Conservation (phyloP, 1,140 invertebrate genomes). For the Sminthurinus signatus region DNA sequence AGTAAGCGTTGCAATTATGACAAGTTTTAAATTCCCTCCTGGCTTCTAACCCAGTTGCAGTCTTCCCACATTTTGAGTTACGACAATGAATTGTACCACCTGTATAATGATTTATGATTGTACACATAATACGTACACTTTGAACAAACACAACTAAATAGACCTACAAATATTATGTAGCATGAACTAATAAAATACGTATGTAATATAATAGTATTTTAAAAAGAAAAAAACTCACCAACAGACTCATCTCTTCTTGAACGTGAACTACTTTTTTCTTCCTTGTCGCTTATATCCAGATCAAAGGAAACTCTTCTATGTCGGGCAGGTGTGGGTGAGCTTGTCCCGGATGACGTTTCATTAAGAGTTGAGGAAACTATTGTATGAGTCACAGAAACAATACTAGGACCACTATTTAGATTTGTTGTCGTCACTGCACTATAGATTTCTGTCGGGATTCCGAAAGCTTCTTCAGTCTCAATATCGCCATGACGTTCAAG, state of each 20-base stretch:
- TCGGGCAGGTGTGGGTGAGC: conserved; percentile 31
- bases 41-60: conserved; percentile 35
- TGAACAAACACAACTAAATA: not conserved
- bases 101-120: conserved; percentile 1
- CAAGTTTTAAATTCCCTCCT: conserved; percentile 50
- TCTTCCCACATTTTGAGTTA: conserved; percentile 40
- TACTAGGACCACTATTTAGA: not conserved
- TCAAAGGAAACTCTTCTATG: conserved; percentile 40
- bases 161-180: not conserved
- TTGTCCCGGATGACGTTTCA: conserved; percentile 30
- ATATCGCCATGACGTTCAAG: not conserved
- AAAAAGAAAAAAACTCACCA: conserved; percentile 20
- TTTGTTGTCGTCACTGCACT: no score
- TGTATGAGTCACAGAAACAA: no score
- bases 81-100: conserved; percentile 39
- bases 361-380: not conserved
- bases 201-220: no score
- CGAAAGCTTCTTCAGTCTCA: conserved; percentile 24
- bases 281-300: conserved; percentile 38
- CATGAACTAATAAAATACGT: no score
- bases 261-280: conserved; percentile 38
- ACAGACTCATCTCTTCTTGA: conserved; percentile 36
- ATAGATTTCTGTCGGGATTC: conserved; percentile 12
- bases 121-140: not conserved
- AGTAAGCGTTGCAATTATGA: conserved; percentile 83